Conservation (phyloP, 2,113 vertebrate genomes). For the Neodontobutis hainanensis region DNA sequence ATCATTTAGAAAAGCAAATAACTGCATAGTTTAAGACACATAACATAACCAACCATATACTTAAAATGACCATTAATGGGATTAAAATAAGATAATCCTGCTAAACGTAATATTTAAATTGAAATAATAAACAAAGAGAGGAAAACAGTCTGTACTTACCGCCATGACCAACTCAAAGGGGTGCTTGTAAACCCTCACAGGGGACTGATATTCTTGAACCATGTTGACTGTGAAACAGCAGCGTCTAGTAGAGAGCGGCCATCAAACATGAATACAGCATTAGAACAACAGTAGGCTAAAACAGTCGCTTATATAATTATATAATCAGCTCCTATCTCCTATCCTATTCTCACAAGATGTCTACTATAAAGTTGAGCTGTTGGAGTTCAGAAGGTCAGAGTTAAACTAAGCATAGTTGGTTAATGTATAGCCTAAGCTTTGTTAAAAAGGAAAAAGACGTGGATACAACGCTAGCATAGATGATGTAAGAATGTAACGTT, state of each 20-base stretch:
- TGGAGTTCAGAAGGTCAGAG: not conserved
- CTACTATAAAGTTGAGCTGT: not conserved
- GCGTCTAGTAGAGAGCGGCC: conserved; percentile 13
- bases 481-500: not conserved
- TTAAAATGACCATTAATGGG: too few relatives aligned
- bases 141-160: conserved; percentile 80
- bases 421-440: not conserved
- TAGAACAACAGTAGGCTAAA: not conserved
- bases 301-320: not conserved
- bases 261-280: not conserved
- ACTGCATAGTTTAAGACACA: too few relatives aligned
- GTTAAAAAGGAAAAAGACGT: too few relatives aligned
- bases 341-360: not conserved
- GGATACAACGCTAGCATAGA: not conserved
- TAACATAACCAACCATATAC: too few relatives aligned
- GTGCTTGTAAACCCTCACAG: conserved; percentile 93
- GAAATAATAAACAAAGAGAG: not conserved
- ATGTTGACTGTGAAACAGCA: conserved; percentile 70
- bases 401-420: not conserved
- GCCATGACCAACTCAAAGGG: conserved; percentile 96
- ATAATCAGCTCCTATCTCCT: not conserved
- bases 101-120: not conserved
- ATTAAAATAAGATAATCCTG: too few relatives aligned
- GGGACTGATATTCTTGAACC: conserved; percentile 98
- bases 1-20: too few relatives aligned